A percentile compares a stretch with the other conserved stretches of the same genome.
Evolutionary conservation across 2,797 vertebrate species (phyloP).

Genomic region (Xenopus petersii): DNA sequence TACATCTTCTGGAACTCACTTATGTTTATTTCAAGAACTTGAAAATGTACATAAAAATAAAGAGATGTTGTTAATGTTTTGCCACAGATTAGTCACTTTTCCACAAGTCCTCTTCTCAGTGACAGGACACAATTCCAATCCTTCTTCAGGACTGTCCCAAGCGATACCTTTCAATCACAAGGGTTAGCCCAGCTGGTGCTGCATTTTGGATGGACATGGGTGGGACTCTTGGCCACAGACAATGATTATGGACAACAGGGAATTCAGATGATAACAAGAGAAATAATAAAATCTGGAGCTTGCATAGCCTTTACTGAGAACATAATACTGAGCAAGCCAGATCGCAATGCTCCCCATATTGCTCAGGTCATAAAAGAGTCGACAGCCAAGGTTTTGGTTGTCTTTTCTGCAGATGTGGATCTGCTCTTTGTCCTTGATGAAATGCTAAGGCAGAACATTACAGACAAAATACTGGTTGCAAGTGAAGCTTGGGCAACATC

Average conservation of each 20-base stretch:
- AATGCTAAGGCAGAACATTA: constrained; percentile 20
- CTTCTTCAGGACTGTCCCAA: constrained; percentile 24
- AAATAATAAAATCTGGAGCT: background rate
- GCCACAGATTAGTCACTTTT: constrained; percentile 11
- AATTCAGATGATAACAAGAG: background rate
- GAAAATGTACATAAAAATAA: no score
- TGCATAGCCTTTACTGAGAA: constrained; percentile 25
- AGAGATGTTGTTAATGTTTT: no score
- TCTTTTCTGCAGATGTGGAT: constrained; percentile 6
- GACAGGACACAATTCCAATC: constrained; percentile 7
- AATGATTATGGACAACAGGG: constrained; percentile 20
- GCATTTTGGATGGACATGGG: constrained; percentile 31
- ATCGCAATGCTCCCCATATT: background rate
- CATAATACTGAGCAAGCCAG: background rate
- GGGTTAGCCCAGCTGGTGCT: constrained; percentile 12
- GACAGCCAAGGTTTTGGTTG: constrained; percentile 9
- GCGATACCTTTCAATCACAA: constrained; percentile 9
- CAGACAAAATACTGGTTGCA: constrained; percentile 10
- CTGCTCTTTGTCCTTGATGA: constrained; percentile 19
- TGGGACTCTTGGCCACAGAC: constrained; percentile 17
- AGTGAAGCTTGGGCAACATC: constrained; percentile 24
- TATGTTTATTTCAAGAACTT: no score
- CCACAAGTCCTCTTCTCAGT: constrained; percentile 2
- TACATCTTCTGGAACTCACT: no score
- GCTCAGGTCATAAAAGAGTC: constrained; percentile 9